A percentile compares a stretch with the other conserved stretches of the same genome.
Conservation (phyloP, 2,797 vertebrate genomes). For the Lateolabrax maculatus region DNA sequence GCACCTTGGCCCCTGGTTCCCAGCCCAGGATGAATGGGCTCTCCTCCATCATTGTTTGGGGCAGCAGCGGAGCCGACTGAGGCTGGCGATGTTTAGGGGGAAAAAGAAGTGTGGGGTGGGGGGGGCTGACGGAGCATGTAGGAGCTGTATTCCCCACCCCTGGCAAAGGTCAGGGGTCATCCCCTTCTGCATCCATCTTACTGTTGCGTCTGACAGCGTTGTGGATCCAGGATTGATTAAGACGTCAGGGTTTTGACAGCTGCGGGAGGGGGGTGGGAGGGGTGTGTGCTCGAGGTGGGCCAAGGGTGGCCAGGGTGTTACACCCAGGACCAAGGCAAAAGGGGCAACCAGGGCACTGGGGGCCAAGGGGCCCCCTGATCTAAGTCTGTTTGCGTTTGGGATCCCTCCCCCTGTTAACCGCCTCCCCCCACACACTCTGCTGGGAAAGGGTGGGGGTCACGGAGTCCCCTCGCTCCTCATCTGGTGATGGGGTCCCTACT, state of each 20-base stretch:
- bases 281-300: slow-evolving; percentile 56
- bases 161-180: slow-evolving; percentile 89
- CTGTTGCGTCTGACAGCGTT: slow-evolving; percentile 84
- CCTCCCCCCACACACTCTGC: slow-evolving; percentile 27
- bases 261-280: slow-evolving; percentile 46
- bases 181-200: slow-evolving; percentile 94
- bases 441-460: slow-evolving; percentile 54
- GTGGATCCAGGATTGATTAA: slow-evolving; percentile 94
- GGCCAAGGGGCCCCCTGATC: slow-evolving; percentile 63
- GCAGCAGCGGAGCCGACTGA: slow-evolving; percentile 70
- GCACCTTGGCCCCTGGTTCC: slow-evolving; percentile 75
- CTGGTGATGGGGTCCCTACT: slow-evolving; percentile 69
- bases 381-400: slow-evolving; percentile 81
- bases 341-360: slow-evolving; percentile 77
- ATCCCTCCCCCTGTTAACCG: slow-evolving; percentile 72
- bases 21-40: slow-evolving; percentile 86
- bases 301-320: slow-evolving; percentile 58
- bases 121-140: slow-evolving; percentile 61
- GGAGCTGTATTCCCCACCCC: slow-evolving; percentile 84
- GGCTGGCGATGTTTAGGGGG: slow-evolving; percentile 54
- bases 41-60: slow-evolving; percentile 88
- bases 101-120: slow-evolving; percentile 50
- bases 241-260: slow-evolving; percentile 93
- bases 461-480: slow-evolving; percentile 79
- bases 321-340: slow-evolving; percentile 75